These are phyloP conservation scores for Grapholita molesta DNA, from an alignment of 1,140 invertebrate genomes.

Conservation along the genomic window DNA sequence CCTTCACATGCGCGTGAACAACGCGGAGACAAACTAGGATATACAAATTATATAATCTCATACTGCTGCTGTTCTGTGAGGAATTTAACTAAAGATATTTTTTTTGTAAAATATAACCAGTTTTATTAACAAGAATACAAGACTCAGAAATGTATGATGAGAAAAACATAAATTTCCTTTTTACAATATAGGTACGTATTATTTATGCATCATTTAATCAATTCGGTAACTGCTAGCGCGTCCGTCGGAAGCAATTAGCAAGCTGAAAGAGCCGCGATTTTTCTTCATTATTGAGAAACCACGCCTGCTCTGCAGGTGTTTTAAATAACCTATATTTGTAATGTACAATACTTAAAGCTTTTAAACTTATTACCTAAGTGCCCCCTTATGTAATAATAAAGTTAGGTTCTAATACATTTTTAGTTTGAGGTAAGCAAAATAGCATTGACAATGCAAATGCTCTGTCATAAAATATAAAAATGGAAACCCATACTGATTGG, in stretches of 20 bases:
- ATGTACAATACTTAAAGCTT: background rate
- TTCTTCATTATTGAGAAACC: conserved; percentile 18
- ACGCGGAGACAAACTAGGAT: too few relatives aligned
- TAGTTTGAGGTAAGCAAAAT: too few relatives aligned
- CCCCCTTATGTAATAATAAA: too few relatives aligned
- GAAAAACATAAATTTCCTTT: conserved; percentile 1
- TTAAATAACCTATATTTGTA: background rate
- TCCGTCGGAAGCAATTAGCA: conserved; percentile 59
- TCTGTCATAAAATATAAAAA: background rate
- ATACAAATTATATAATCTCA: too few relatives aligned
- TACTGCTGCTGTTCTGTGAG: too few relatives aligned
- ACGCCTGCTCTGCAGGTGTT: conserved; percentile 35
- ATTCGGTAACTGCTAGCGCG: background rate
- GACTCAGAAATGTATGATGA: background rate
- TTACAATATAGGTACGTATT: background rate
- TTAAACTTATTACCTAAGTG: too few relatives aligned
- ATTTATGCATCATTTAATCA: background rate
- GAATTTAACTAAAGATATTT: too few relatives aligned
- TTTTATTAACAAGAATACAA: too few relatives aligned
- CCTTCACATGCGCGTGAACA: too few relatives aligned
- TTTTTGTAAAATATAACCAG: too few relatives aligned
- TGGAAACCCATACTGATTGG: conserved; percentile 9
- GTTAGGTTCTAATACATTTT: too few relatives aligned
- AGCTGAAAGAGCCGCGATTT: conserved; percentile 45
- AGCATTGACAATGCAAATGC: background rate